These are phyloP conservation scores for Platycheirus rosarum DNA, from an alignment of 2,888 invertebrate genomes.

Conservation along the genomic window DNA sequence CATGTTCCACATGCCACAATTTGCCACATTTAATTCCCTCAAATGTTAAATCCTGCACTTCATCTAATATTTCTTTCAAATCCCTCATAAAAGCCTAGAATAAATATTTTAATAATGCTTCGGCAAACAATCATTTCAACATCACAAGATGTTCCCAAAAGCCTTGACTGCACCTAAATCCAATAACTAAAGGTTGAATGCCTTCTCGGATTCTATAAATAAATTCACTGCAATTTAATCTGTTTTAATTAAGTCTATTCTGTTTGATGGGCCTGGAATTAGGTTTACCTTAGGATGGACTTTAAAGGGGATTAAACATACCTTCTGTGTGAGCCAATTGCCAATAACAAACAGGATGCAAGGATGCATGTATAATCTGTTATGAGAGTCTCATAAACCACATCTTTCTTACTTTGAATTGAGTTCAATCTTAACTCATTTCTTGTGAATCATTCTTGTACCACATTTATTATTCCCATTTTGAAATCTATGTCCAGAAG, in stretches of 20 bases:
- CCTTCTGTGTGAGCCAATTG: conserved; percentile 25
- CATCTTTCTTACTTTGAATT: conserved; percentile 45
- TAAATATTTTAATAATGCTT: neutral
- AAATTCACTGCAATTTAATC: conserved; percentile 54
- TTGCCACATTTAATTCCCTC: too few relatives aligned
- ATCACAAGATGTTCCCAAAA: neutral
- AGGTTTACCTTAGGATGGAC: conserved; percentile 8
- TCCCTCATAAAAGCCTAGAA: too few relatives aligned
- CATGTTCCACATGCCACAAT: too few relatives aligned
- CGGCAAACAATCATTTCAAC: neutral
- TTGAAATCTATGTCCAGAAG: too few relatives aligned
- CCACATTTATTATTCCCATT: too few relatives aligned
- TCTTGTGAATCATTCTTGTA: neutral
- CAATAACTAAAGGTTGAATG: neutral
- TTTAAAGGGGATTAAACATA: conserved; percentile 15
- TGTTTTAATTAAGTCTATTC: conserved; percentile 54
- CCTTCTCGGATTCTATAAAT: neutral
- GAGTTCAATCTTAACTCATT: conserved; percentile 33
- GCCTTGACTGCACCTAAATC: neutral
- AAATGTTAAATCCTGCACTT: too few relatives aligned
- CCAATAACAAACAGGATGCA: too few relatives aligned
- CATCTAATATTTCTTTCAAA: too few relatives aligned
- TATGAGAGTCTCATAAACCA: too few relatives aligned
- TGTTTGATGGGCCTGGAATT: neutral
- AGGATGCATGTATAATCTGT: too few relatives aligned